Evolutionary conservation across 2,888 invertebrate species (phyloP), one percentile per base, ranked within the genome.

Genomic region (Trileptium ribeirensis): DNA sequence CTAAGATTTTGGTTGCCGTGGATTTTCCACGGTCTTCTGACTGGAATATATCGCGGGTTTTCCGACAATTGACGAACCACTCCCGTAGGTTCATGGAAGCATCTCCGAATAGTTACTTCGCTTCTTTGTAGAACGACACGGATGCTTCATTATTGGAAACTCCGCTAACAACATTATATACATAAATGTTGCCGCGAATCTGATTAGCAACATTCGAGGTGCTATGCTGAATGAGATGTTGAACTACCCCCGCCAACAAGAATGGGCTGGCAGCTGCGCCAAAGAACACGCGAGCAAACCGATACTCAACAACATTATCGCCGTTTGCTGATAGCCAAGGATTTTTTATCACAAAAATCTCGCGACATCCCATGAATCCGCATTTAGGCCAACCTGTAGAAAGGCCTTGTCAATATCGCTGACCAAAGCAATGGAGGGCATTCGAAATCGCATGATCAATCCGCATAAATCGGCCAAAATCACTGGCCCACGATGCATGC

Each of bases 321-420:
- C 37, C 0, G 37, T 38, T 0, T 34, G 1, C 19, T 75, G 77
- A 67, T 40, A 37, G 0, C 15, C 31, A 1, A 51, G 40, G 51
- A 83, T 78, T 1, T 74, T 74, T 0, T 80, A 34, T 84, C 84
- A 84, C 1, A 84, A 33, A 31, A 84, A 84, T 3, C 83, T 34
- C 24, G 70, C 67, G 0, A 67, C 77, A 29, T 84, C 83, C 1
- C 82, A 37, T 34, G 82, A 82, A 1, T 67, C 36, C 0, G 29
- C 37, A 19, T 81, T n/a, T 0, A 83, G 70, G 1, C 40, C 39
- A 0, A 83, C 36, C 74, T 81, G 82, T 19, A 84, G 74, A 24
- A 51, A 51, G 51, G 51, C 51, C 51, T 51, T 51, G 8, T 51
- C 51, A 51, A 51, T 51, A 51, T 84, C 84, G 1, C 82, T 67